Evolutionary conservation across 2,888 invertebrate species (phyloP), one percentile per base, ranked within the genome.

Genomic region (Ichneumoninae sp.): DNA sequence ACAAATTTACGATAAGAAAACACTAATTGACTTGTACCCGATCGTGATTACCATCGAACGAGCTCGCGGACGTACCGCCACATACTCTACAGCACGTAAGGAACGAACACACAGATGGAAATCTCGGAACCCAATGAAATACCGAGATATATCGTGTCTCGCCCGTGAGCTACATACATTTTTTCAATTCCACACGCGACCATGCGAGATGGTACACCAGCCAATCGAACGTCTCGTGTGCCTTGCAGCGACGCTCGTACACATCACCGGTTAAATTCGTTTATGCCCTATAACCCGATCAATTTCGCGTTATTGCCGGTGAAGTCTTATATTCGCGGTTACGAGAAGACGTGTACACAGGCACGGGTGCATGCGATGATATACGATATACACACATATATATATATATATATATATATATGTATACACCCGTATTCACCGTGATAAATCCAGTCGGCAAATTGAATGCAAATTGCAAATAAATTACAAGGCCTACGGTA

Each of bases 381-480:
- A 73, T 47, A 44, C 44, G 47, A 70, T 40, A 36, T 26, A 44
- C 47, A 13, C 26, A 47, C 3, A 16, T 50, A 22, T 50, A 75
- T 50, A 26, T 50, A 63, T 65, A n/a, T 57, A 50, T 33, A 50
- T 40, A 10, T 10, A 10, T 47, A 19, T 60, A 65, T 63, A 30
- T 47, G 30, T 74, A 22, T 66, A 47, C n/a, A 57, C 52, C 60
- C 52, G 60, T 54, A 16, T 57, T 60, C 71, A 47, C 81, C 80
- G 86, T 83, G 88, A 88, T 89, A 87, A 88, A 90, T 90, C 86
- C 87, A 77, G 83, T 86, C 50, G 84, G 88, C 83, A 89, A 91
- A 90, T 91, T 88, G 90, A 89, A 91, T 91, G 91, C 89, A 91
- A 91, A 91, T 91, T 91, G 87, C 89, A 88, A 89, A 91, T 89